Evolutionary conservation across 2,797 vertebrate genomes (phyloP).

Genomic region (Enteromius paludinosus): DNA sequence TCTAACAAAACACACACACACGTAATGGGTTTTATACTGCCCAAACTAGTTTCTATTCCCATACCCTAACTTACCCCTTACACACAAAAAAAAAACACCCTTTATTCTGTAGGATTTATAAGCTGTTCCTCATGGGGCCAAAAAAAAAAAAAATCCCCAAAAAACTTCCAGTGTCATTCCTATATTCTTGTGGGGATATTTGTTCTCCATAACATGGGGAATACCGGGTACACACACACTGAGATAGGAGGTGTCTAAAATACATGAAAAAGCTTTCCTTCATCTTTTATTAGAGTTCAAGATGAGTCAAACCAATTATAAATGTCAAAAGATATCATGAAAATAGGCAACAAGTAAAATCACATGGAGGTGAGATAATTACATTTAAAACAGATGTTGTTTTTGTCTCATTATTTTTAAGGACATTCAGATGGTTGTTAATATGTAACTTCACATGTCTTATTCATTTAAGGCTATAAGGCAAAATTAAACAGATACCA

Average conservation of each 20-base stretch:
- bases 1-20: neutral
- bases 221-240: neutral
- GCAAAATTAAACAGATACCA: conserved; percentile 34
- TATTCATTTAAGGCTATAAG: conserved; percentile 6
- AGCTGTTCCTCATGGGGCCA: too few relatives aligned
- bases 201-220: too few relatives aligned
- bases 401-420: neutral
- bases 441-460: conserved; percentile 33
- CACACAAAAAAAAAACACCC: too few relatives aligned
- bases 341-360: conserved; percentile 27
- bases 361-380: neutral
- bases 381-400: neutral
- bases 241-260: neutral
- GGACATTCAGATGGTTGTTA: conserved; percentile 28
- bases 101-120: too few relatives aligned
- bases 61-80: neutral
- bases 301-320: conserved; percentile 37
- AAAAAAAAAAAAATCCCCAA: too few relatives aligned
- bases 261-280: conserved; percentile 20
- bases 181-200: too few relatives aligned
- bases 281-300: conserved; percentile 45
- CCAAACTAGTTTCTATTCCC: neutral
- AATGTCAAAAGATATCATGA: conserved; percentile 39
- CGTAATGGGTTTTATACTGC: neutral
- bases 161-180: too few relatives aligned